Conservation (phyloP, 2,888 invertebrate genomes). For the Ennomos erosarius region DNA sequence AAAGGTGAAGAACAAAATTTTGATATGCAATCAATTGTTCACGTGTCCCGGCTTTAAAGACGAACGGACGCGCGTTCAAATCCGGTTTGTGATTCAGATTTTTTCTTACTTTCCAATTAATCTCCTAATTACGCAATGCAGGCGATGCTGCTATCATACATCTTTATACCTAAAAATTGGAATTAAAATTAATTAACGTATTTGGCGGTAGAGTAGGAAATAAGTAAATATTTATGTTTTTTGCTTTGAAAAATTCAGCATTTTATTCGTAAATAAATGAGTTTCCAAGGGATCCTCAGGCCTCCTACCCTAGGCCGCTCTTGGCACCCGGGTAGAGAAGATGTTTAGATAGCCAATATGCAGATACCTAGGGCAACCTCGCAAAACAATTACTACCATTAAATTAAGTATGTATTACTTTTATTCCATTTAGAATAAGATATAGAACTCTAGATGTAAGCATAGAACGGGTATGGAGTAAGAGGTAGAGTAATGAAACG, state of each 20-base stretch:
- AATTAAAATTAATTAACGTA: slow-evolving; percentile 20
- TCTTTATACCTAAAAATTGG: slow-evolving; percentile 8
- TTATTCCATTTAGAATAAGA: slow-evolving; percentile 80
- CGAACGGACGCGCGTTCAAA: no score
- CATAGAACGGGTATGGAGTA: slow-evolving; percentile 68
- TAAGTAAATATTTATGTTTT: not conserved
- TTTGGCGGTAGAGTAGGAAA: slow-evolving; percentile 10
- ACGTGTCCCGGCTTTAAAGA: no score
- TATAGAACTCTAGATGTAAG: slow-evolving; percentile 69
- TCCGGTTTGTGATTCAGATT: no score
- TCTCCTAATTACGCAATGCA: not conserved
- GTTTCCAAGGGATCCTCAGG: no score
- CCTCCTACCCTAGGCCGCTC: no score
- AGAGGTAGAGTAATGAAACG: slow-evolving; percentile 42
- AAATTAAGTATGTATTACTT: slow-evolving; percentile 61
- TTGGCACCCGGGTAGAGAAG: no score
- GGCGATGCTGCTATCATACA: no score
- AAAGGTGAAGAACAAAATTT: no score
- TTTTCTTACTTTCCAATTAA: no score
- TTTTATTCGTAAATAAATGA: no score
- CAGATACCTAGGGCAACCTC: slow-evolving; percentile 76
- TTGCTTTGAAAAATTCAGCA: no score
- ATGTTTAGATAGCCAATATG: slow-evolving; percentile 55
- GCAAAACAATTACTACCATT: slow-evolving; percentile 73
- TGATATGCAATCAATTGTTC: no score